Evolutionary conservation across 2,888 invertebrate genomes (phyloP).

Genomic region (Drosophila niveifrons): DNA sequence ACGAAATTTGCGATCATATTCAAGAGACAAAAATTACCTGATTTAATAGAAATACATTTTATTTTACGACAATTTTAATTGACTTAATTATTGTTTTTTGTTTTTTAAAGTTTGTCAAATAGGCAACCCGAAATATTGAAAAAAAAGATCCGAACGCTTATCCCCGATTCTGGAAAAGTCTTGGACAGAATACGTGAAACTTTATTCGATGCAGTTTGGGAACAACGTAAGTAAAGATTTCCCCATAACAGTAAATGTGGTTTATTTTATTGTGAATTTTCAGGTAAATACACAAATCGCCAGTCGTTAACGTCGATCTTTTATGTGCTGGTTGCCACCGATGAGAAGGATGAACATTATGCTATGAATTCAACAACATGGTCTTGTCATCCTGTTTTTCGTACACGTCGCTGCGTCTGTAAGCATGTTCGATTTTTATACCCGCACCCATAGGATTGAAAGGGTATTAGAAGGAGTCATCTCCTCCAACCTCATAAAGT

Average conservation of each 20-base stretch:
- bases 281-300: conserved; percentile 82
- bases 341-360: conserved; percentile 39
- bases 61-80: too few species aligned
- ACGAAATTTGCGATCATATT: background rate
- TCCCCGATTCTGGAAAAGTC: conserved; percentile 59
- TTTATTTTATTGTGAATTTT: background rate
- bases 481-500: too few species aligned
- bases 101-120: conserved; percentile 8
- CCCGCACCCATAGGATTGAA: too few species aligned
- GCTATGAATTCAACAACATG: conserved; percentile 57
- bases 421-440: conserved; percentile 30
- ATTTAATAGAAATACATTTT: too few species aligned
- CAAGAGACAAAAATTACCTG: too few species aligned
- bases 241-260: too few species aligned
- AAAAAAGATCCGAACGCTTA: conserved; percentile 64
- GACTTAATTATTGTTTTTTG: too few species aligned
- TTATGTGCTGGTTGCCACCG: conserved; percentile 78
- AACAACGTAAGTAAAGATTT: conserved; percentile 72
- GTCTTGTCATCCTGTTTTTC: conserved; percentile 82
- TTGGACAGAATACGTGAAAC: conserved; percentile 44
- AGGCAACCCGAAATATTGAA: conserved; percentile 50
- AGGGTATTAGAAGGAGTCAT: too few species aligned
- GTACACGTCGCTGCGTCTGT: conserved; percentile 83
- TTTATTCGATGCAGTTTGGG: conserved; percentile 76
- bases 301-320: conserved; percentile 79